Evolutionary conservation across 2,113 vertebrate genomes (phyloP).

Genomic region (Rhynchopsitta pachyrhyncha): DNA sequence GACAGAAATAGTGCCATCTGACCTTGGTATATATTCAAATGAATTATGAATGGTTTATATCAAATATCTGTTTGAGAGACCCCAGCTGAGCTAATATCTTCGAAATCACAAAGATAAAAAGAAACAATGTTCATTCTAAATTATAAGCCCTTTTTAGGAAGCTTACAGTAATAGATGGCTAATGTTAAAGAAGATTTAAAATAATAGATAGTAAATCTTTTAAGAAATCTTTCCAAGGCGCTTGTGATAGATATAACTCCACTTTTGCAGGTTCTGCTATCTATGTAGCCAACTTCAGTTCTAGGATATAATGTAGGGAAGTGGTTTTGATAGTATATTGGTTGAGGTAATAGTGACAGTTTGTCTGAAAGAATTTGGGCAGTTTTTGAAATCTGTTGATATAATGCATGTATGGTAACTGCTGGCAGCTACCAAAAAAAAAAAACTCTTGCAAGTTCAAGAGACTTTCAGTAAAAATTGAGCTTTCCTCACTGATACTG

Average conservation of each 20-base stretch:
- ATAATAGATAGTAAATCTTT: background rate
- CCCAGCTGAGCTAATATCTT: background rate
- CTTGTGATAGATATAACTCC: background rate
- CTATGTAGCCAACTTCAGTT: background rate
- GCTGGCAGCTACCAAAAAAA: background rate
- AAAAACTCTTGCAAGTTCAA: background rate
- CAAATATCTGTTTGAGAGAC: background rate
- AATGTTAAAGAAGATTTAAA: background rate
- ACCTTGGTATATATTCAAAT: background rate
- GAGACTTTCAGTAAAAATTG: background rate
- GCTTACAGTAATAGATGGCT: background rate
- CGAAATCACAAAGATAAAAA: background rate
- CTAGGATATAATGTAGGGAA: background rate
- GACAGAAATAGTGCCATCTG: background rate
- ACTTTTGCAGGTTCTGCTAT: background rate
- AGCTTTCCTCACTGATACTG: background rate
- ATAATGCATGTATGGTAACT: background rate
- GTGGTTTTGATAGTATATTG: background rate
- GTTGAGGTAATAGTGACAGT: background rate
- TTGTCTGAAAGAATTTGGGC: background rate
- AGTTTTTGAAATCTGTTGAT: background rate
- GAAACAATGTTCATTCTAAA: background rate
- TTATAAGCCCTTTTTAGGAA: background rate
- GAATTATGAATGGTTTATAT: slow-evolving; percentile 1
- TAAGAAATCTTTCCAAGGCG: background rate